Evolutionary conservation across 2,797 vertebrate genomes (phyloP), one percentile per base, ranked within the genome.

Genomic region (Cyprinella venusta): DNA sequence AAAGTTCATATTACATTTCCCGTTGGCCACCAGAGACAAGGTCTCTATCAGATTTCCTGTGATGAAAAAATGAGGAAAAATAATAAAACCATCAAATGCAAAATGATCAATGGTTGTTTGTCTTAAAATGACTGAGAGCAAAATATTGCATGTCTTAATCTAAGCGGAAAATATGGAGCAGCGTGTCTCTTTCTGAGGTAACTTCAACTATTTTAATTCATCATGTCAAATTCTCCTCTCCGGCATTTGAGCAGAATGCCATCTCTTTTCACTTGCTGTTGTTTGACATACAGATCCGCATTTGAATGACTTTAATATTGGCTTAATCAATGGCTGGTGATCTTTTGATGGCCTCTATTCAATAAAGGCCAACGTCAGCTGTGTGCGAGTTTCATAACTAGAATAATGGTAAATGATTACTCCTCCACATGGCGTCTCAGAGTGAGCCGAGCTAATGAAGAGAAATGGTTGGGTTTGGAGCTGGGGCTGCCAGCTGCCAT

Each of bases 241-340:
- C 90, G 91, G 90, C 89, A 85, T 94, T 93, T 87, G 64, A 85
- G 76, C 90, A 91, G 89, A 94, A 96, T 95, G 91, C 90, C 89
- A 90, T 92, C 90, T 89, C 94, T 95, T 96, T 93, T 92, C 92
- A 95, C 95, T 95, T 92, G 92, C 94, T 96, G 95, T 92, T 95
- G 94, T 96, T 95, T 98, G 97, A 96, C 96, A 97, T 97, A 96
- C 96, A 96, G 96, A 97, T 96, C 94, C 93, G 94, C 93, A 97
- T 96, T 94, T 96, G 96, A 96, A 95, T 97, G 96, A 96, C 96
- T 97, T 98, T 97, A 97, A 98, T 98, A 98, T 97, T 95, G 93
- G 94, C 91, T 94, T 97, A 97, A 98, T 99, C 97, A 98, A 99
- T 99, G 97, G 93, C 95, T 96, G 93, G 95, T 97, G 97, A 95